Evolutionary conservation across 2,797 vertebrate species (phyloP), one percentile per base, ranked within the genome.

Genomic region (Falco concolor): DNA sequence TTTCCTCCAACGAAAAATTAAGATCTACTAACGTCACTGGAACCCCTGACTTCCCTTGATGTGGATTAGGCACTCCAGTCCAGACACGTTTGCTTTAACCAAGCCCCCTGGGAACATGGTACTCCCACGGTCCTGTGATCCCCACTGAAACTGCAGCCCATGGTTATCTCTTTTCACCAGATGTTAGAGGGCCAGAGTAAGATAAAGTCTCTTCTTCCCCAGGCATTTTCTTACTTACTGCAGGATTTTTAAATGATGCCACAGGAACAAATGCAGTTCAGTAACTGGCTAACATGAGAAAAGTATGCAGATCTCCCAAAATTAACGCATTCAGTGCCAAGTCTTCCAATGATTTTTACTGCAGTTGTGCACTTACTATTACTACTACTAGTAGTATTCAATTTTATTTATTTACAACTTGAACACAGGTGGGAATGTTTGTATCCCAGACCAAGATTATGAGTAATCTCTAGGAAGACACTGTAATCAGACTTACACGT

Each of bases 401-500:
- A 42, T 42, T 42, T 42, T 42, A 42, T 42, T 42, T 42, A 42
- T 42, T 42, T 42, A 42, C 27, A 34, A 20, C 9, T 40, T 56
- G 11, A 78, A 19, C n/a, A 32, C 9, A 27, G 24, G 14, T 47
- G 13, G 28, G 30, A 72, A 65, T 13, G 9, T 69, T 61, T 73
- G 25, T 49, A 54, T 20, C 27, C n/a, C 28, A 19, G 67, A 38
- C 17, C 4, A 23, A 76, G 28, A 22, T 42, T 59, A 20, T n/a
- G 60, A 70, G 18, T 57, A 36, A 84, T 49, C 8, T 87, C 32
- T 59, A 68, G 49, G 40, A 86, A 79, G 53, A 38, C 4, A 17
- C 12, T 52, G 23, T 34, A 27, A 9, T 20, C 49, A 84, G 57
- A 98, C 99, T 99, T 97, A 99, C 99, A 1, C 15, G 98, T 98